Evolutionary conservation across 1,140 invertebrate genomes (phyloP), one percentile per base, ranked within the genome.

Genomic region (Homarus americanus): DNA sequence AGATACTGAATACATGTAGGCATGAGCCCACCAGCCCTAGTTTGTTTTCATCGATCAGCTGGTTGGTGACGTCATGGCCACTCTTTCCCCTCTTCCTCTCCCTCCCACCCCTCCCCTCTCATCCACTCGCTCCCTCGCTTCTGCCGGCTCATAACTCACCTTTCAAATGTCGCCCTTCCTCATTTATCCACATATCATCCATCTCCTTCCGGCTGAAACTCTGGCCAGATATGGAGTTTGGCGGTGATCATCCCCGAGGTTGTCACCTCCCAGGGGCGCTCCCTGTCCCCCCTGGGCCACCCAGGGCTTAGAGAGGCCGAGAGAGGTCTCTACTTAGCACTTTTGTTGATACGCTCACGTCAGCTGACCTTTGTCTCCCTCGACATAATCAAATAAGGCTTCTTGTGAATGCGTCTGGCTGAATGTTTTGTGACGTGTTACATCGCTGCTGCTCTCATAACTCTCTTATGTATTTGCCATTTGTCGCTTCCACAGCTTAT

Each of bases 11-110:
- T 32, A 69, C 28, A 69, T 28, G 12, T 69, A 69, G 24, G 28
- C 28, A 69, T 32, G 63, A 32, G 63, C 32, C 63, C 3, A 69
- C 63, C 63, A 24, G n/a, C 2, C n/a, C 1, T 0, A 80, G 78
- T 80, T 80, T 80, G 78, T 80, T 80, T 53, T 80, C 28, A 80
- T 80, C 78, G 78, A 80, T 80, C 78, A 80, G 78, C 78, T 80
- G 78, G 78, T 44, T 34, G 38, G 4, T 49, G 78, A 80, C 78
- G 78, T 80, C 78, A 80, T 38, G 41, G 1, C 78, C 78, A 12
- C 20, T 20, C n/a, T 28, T 9, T 9, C 63, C 24, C 20, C 58
- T 63, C 58, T 1, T 24, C 58, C 20, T 4, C 20, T 20, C 24
- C 58, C 58, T 63, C 58, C 58, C 24, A 12, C 24, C 44, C 44